Base-by-base conservation (phyloP, 2,113 vertebrate genomes). In the Mirounga angustirostris region DNA sequence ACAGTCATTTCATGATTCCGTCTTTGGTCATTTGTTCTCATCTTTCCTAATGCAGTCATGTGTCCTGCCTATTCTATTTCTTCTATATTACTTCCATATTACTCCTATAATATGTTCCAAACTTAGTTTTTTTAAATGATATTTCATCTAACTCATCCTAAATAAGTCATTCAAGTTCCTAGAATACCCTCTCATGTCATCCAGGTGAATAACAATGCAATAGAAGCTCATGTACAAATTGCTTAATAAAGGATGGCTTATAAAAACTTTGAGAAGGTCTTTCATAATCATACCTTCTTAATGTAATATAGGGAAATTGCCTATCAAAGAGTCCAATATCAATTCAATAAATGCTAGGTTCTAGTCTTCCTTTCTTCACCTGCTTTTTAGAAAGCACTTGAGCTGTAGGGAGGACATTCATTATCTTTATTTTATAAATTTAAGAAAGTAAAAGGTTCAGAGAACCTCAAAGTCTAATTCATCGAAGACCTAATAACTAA, bases 361-460 rank as follows among this genome's bases (percentile, higher is more conserved):
- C 15, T 43, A 4, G 13, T 8, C 28, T 50, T 63, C 0, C 22
- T 21, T 65, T 87, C 40, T 74, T 84, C 18, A 56, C 26, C 43
- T 65, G 24, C 5, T 50, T 78, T 71, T 61, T 82, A 43, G 21
- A 63, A 33, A n/a, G 16, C 28, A 36, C 43, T 84, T 71, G 26
- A 83, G n/a, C 19, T 54, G 2, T 21, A 54, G 2, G 1, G 12
- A 88, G 52, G n/a, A 21, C 21, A 46, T 54, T 52, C 3, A 6
- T 87, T 80, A 67, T 36, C 33, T n/a, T 82, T 92, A 79, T 65
- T 84, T 93, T 80, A 67, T 14, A 73, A 65, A n/a, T 56, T 89
- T 71, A 80, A 79, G 61, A 74, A 93, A 61, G 40, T n/a, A 58
- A 40, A 83, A 56, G 4, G 4, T 80, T 50, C 7, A 65, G 19